Percentiles rank a stretch among this genome's conserved stretches.
These are phyloP conservation scores for Eueremaeus valkanovi DNA, from an alignment of 2,888 invertebrate genomes.

Conservation along the genomic window DNA sequence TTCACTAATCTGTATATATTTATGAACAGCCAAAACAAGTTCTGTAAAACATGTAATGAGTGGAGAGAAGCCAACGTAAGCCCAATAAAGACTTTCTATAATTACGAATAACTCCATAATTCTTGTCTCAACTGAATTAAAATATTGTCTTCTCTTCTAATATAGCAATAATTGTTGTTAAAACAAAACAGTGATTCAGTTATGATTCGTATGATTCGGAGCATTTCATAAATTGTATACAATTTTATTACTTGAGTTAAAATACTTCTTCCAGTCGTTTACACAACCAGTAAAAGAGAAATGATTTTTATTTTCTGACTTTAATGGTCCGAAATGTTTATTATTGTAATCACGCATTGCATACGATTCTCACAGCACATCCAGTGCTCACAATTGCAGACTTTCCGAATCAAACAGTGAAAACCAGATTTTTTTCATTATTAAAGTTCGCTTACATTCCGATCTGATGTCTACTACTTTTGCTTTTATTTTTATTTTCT, in stretches of 20 bases:
- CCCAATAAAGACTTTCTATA: no score
- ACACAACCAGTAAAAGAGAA: neutral
- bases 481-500: neutral
- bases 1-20: no score
- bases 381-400: neutral
- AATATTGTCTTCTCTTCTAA: neutral
- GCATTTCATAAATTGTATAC: neutral
- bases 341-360: conserved; percentile 14
- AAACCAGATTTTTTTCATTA: conserved; percentile 25
- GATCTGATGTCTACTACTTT: neutral
- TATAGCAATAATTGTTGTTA: neutral
- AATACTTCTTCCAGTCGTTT: no score
- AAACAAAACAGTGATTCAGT: no score
- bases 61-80: no score
- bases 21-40: no score
- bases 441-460: neutral
- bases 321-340: conserved; percentile 19
- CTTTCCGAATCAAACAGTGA: neutral
- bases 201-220: no score
- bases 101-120: no score
- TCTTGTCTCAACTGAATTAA: neutral
- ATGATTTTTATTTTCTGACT: neutral
- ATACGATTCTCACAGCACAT: neutral
- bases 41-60: no score
- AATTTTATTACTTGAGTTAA: neutral